Percentiles rank a stretch among this genome's conserved stretches.
These are phyloP conservation scores for Hemicrepidius hirtus DNA, from an alignment of 2,888 invertebrate species.

Conservation along the genomic window DNA sequence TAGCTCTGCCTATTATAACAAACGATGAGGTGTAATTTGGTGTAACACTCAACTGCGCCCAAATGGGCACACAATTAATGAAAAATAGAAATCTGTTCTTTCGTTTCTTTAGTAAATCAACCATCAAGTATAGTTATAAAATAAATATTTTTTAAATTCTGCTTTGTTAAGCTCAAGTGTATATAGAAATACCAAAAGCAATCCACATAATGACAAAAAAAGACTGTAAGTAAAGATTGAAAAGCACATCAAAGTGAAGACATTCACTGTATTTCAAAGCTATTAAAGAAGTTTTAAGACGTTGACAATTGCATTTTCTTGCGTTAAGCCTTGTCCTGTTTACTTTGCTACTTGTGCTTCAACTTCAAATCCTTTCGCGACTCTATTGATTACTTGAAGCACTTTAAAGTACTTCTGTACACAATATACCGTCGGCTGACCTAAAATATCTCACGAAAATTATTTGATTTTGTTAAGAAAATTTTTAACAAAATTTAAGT, in stretches of 20 bases:
- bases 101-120: too few species aligned
- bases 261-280: slow-evolving; percentile 3
- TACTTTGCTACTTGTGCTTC: slow-evolving; percentile 18
- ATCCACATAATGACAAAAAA: slow-evolving; percentile 8
- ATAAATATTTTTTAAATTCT: too few species aligned
- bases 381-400: slow-evolving; percentile 14
- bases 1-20: too few species aligned
- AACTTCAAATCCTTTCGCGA: slow-evolving; percentile 4
- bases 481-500: slow-evolving; percentile 2
- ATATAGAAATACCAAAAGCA: not conserved
- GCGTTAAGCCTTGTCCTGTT: slow-evolving; percentile 9
- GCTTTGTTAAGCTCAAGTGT: not conserved
- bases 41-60: too few species aligned
- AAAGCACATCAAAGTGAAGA: slow-evolving; percentile 22
- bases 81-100: too few species aligned
- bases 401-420: slow-evolving; percentile 14
- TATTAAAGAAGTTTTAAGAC: slow-evolving; percentile 17
- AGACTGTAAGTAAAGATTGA: not conserved
- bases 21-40: too few species aligned
- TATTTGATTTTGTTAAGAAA: not conserved
- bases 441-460: too few species aligned
- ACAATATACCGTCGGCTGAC: not conserved
- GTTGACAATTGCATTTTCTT: slow-evolving; percentile 25
- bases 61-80: too few species aligned
- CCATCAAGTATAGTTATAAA: too few species aligned